phyloP scores from a whole-genome alignment of 2,113 vertebrate species.

The Platichthys flesus region DNA sequence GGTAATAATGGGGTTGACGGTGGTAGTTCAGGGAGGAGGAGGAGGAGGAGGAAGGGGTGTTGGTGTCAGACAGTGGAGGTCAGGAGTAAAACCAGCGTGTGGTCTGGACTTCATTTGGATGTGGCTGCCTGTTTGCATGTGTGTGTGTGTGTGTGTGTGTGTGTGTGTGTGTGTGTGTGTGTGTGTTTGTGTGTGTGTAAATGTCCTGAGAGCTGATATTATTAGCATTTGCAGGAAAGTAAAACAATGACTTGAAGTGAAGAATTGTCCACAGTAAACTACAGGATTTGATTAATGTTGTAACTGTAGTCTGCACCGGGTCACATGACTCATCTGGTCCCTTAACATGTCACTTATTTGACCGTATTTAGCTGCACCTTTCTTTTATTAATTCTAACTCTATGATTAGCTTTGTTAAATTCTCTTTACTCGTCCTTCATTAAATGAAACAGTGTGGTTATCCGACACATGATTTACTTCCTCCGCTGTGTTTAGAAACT shows the following conservation, averaged over 20 bases:
- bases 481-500: no score
- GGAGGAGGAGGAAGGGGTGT: neutral
- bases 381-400: no score
- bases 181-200: neutral
- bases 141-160: neutral
- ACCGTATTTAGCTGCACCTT: no score
- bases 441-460: no score
- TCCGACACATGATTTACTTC: no score
- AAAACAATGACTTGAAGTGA: neutral
- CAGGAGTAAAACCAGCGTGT: conserved; percentile 26
- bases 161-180: neutral
- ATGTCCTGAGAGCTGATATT: neutral
- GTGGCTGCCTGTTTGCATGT: conserved; percentile 4
- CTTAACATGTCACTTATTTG: no score
- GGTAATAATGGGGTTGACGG: conserved; percentile 7
- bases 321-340: no score
- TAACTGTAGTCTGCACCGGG: no score
- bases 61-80: neutral
- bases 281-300: no score
- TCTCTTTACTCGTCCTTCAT: no score
- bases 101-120: conserved; percentile 29
- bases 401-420: no score
- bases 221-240: neutral
- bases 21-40: conserved; percentile 10
- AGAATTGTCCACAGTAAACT: no score